Evolutionary conservation across 2,113 vertebrate genomes (phyloP).

Genomic region (Coptodon rendalli): DNA sequence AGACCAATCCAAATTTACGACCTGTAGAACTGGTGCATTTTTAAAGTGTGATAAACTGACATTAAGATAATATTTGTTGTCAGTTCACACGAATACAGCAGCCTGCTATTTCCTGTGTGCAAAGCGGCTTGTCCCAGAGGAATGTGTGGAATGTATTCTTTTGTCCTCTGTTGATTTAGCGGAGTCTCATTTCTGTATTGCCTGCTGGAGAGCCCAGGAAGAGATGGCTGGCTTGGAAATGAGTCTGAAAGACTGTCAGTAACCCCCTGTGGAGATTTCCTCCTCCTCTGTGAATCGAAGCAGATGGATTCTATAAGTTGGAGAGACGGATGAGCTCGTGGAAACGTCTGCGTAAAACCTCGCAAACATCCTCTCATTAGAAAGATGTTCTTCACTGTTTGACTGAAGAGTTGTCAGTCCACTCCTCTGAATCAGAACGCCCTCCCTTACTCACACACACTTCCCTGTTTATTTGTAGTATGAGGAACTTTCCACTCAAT

Average conservation of each 20-base stretch:
- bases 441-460: not conserved
- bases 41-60: not conserved
- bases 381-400: conserved; percentile 33
- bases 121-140: conserved; percentile 57
- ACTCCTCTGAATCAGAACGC: not conserved
- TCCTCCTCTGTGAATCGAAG: not conserved
- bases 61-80: conserved; percentile 44
- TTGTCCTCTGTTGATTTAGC: conserved; percentile 57
- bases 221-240: conserved; percentile 15
- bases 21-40: not conserved
- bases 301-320: not conserved
- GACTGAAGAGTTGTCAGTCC: conserved; percentile 40
- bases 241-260: not conserved
- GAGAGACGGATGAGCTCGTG: not conserved
- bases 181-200: conserved; percentile 38
- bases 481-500: conserved; percentile 29
- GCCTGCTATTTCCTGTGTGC: conserved; percentile 69
- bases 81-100: conserved; percentile 17
- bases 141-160: conserved; percentile 70
- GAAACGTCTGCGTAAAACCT: not conserved
- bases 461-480: conserved; percentile 45
- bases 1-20: not conserved
- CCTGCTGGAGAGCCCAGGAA: not conserved
- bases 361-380: conserved; percentile 34
- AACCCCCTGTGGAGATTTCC: not conserved